These are phyloP conservation scores for Pseudocheirus occidentalis DNA, from an alignment of 2,797 vertebrate species.

Conservation along the genomic window DNA sequence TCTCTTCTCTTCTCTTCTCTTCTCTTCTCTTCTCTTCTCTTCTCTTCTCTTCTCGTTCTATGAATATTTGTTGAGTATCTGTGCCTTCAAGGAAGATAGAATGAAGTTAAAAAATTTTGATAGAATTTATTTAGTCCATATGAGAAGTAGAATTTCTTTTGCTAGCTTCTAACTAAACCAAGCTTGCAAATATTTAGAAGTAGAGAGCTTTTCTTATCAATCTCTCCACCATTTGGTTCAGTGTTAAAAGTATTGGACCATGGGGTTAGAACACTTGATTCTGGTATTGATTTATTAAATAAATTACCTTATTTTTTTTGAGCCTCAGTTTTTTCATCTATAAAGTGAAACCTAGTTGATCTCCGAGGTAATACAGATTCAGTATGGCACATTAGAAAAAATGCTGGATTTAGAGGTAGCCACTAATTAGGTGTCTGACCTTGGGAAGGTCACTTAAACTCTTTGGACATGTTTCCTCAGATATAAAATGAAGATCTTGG, in stretches of 20 bases:
- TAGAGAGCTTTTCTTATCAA: background rate
- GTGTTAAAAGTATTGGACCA: background rate
- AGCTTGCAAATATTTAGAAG: slow-evolving; percentile 27
- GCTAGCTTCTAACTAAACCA: slow-evolving; percentile 18
- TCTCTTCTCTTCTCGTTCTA: background rate
- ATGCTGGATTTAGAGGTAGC: background rate
- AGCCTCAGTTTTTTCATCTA: slow-evolving; percentile 26
- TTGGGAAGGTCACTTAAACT: too few species aligned
- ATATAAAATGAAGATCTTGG: background rate
- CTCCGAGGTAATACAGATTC: too few species aligned
- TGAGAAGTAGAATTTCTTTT: background rate
- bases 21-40: too few species aligned
- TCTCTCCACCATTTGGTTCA: background rate
- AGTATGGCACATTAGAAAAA: background rate
- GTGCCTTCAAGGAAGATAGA: background rate
- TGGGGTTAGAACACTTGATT: background rate
- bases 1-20: too few species aligned
- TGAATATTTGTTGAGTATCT: background rate
- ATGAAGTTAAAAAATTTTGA: background rate
- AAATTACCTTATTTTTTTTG: background rate
- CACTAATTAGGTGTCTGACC: too few species aligned
- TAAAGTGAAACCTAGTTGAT: slow-evolving; percentile 29
- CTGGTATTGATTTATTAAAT: background rate
- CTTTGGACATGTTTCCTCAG: background rate
- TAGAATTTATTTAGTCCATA: background rate